These are phyloP conservation scores for Salvelinus namaycush DNA, from an alignment of 2,113 vertebrate genomes.

Conservation along the genomic window DNA sequence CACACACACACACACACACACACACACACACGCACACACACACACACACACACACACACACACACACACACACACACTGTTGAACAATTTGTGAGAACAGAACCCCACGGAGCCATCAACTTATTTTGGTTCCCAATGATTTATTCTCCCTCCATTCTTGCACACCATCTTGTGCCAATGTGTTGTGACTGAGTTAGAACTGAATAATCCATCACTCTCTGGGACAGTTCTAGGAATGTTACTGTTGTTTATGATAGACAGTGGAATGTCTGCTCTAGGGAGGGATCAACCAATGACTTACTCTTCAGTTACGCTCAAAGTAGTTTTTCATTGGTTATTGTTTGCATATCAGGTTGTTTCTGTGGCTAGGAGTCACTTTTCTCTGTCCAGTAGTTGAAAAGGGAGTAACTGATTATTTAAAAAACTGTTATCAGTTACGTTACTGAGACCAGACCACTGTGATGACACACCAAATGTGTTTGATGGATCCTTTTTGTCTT, in stretches of 20 bases:
- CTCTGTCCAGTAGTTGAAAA: not conserved
- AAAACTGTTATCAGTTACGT: too few species aligned
- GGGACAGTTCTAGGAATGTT: not conserved
- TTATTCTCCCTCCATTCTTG: not conserved
- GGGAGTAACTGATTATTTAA: too few species aligned
- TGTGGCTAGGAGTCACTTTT: not conserved
- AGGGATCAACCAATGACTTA: not conserved
- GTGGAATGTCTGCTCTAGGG: not conserved
- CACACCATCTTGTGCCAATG: not conserved
- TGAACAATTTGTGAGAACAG: not conserved
- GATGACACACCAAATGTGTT: too few species aligned
- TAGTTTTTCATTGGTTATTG: not conserved
- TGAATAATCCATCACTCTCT: not conserved
- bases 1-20: not conserved
- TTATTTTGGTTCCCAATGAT: not conserved
- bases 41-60: not conserved
- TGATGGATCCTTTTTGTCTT: too few species aligned
- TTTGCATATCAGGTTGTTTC: not conserved
- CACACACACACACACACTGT: not conserved
- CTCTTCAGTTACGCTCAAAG: not conserved
- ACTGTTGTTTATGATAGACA: not conserved
- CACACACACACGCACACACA: not conserved
- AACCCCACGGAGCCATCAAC: too few species aligned
- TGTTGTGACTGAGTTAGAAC: not conserved
- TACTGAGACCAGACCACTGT: too few species aligned